These are phyloP conservation scores for Spialia ferax DNA, from an alignment of 2,888 invertebrate species.

Conservation along the genomic window DNA sequence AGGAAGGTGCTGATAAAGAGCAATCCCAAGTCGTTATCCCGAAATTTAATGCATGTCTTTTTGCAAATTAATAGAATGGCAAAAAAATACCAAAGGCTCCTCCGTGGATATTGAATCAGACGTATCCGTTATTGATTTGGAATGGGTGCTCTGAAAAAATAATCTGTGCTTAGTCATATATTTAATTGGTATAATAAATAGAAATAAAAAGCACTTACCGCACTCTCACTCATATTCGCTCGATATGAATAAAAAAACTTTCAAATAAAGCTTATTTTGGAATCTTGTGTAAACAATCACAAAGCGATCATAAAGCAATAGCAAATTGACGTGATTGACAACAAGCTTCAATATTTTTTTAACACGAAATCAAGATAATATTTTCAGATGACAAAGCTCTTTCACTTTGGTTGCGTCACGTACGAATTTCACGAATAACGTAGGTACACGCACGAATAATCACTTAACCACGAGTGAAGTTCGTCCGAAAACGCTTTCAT, in stretches of 20 bases:
- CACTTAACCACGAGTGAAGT: too few species aligned
- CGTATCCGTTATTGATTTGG: constrained; percentile 62
- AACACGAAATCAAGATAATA: neutral
- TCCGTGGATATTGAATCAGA: constrained; percentile 60
- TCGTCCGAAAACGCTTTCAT: too few species aligned
- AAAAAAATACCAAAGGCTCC: constrained; percentile 53
- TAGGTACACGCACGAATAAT: too few species aligned
- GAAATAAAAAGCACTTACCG: constrained; percentile 55
- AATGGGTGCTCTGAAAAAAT: constrained; percentile 64
- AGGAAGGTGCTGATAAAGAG: too few species aligned
- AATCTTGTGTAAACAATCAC: neutral
- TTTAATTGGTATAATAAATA: too few species aligned
- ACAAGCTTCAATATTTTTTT: neutral
- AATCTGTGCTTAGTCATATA: neutral
- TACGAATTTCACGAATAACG: too few species aligned
- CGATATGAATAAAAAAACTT: neutral
- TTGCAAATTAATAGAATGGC: neutral
- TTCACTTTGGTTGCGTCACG: too few species aligned
- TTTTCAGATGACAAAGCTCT: too few species aligned
- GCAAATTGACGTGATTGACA: too few species aligned
- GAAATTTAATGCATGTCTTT: too few species aligned
- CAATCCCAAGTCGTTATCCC: too few species aligned
- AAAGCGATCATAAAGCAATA: neutral
- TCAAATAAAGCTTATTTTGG: too few species aligned
- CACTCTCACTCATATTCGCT: constrained; percentile 65